These are phyloP conservation scores for Atrichornis clamosus DNA, from an alignment of 2,113 vertebrate species.

Conservation along the genomic window DNA sequence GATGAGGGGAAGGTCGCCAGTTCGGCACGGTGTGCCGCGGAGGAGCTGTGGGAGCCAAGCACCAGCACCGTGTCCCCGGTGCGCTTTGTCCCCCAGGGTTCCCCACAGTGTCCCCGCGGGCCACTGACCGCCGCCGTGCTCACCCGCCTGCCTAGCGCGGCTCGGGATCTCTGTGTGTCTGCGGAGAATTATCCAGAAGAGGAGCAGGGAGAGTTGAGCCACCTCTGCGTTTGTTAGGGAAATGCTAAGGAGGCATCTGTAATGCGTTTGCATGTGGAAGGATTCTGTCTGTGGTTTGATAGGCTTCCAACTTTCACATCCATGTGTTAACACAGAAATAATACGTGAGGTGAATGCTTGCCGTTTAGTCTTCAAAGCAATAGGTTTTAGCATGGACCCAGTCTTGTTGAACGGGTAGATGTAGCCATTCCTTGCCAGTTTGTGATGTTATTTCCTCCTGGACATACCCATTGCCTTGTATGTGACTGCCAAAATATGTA, in stretches of 20 bases:
- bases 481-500: background rate
- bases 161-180: background rate
- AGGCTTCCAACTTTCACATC: background rate
- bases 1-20: background rate
- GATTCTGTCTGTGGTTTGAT: background rate
- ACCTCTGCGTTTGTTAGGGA: background rate
- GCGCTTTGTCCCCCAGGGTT: background rate
- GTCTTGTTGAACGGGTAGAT: background rate
- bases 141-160: accelerated
- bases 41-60: background rate
- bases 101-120: background rate
- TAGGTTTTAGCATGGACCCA: background rate
- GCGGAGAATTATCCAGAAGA: slow-evolving; percentile 22
- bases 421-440: background rate
- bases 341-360: background rate
- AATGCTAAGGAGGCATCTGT: background rate
- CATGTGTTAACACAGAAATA: background rate
- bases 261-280: background rate
- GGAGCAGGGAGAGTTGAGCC: background rate
- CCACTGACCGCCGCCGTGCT: accelerated
- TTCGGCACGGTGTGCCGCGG: background rate
- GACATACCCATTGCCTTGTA: background rate
- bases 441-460: slow-evolving; percentile 13
- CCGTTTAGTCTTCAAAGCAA: background rate
- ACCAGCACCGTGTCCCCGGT: background rate